These are phyloP conservation scores for Ranitomeya variabilis DNA, from an alignment of 2,113 vertebrate genomes.

Conservation along the genomic window DNA sequence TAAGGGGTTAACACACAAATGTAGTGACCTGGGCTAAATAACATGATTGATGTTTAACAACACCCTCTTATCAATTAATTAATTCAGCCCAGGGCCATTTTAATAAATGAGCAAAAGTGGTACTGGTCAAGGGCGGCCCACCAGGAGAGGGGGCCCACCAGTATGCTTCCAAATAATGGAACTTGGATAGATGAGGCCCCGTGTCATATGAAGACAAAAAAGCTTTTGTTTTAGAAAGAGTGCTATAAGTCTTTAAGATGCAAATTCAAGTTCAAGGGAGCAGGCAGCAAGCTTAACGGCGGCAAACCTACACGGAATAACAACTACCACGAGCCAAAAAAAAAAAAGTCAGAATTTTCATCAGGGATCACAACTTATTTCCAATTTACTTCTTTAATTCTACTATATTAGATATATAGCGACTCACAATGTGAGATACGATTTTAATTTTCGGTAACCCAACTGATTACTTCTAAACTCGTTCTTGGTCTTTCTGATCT, in stretches of 20 bases:
- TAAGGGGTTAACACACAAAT: neutral
- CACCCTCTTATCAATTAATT: conserved; percentile 28
- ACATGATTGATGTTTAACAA: conserved; percentile 31
- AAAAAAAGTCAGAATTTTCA: neutral
- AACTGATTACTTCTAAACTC: neutral
- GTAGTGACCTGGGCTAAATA: conserved; percentile 2
- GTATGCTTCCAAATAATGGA: conserved; percentile 5
- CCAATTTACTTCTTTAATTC: neutral
- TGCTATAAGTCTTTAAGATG: conserved; percentile 20
- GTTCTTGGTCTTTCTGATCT: neutral
- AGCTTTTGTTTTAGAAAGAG: conserved; percentile 12
- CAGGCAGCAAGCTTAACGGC: conserved; percentile 1
- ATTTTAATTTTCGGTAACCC: neutral
- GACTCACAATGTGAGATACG: neutral
- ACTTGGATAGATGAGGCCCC: conserved; percentile 18
- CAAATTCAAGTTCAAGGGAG: conserved; percentile 25
- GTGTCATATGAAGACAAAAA: conserved; percentile 8
- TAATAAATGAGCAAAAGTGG: conserved; percentile 24
- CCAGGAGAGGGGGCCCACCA: conserved; percentile 25
- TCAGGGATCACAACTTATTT: neutral
- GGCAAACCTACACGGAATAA: conserved; percentile 15
- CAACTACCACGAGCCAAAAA: neutral
- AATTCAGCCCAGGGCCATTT: conserved; percentile 13
- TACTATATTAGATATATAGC: neutral
- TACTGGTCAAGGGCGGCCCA: conserved; percentile 17